Conservation (phyloP, 2,113 vertebrate species). For the Rhineura floridana region DNA sequence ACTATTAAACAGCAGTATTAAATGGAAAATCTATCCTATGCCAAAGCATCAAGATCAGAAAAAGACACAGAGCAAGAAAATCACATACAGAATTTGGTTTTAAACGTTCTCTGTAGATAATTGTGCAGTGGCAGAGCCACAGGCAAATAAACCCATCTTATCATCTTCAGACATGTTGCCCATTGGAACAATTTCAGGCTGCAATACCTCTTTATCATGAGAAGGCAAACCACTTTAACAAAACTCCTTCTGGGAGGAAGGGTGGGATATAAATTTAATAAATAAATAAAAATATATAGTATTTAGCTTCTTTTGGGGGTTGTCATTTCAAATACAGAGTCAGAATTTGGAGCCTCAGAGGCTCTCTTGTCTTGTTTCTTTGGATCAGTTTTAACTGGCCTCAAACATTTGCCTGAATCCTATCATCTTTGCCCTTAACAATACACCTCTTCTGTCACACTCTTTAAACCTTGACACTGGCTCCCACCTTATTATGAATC, state of each 20-base stretch:
- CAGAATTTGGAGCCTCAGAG: background rate
- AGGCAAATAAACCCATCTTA: background rate
- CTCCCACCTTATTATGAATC: background rate
- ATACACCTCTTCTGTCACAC: background rate
- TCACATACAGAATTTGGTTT: conserved; percentile 11
- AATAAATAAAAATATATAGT: too few relatives aligned
- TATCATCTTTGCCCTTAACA: background rate
- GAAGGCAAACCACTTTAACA: background rate
- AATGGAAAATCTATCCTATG: background rate
- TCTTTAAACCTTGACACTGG: background rate
- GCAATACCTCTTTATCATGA: background rate
- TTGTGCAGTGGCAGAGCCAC: background rate
- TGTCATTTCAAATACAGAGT: background rate
- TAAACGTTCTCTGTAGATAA: background rate
- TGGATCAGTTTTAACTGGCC: background rate
- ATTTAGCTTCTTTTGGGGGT: background rate
- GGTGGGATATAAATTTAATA: too few relatives aligned
- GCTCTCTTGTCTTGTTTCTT: background rate
- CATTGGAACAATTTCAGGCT: background rate
- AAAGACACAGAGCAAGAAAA: background rate
- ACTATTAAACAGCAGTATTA: background rate
- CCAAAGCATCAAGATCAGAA: background rate
- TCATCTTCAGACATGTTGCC: background rate
- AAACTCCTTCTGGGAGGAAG: too few relatives aligned
- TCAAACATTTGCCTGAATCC: background rate